Percentiles rank a stretch among this genome's conserved stretches.
Conservation (phyloP, 2,888 invertebrate species). For the Leucophenga maculata region DNA sequence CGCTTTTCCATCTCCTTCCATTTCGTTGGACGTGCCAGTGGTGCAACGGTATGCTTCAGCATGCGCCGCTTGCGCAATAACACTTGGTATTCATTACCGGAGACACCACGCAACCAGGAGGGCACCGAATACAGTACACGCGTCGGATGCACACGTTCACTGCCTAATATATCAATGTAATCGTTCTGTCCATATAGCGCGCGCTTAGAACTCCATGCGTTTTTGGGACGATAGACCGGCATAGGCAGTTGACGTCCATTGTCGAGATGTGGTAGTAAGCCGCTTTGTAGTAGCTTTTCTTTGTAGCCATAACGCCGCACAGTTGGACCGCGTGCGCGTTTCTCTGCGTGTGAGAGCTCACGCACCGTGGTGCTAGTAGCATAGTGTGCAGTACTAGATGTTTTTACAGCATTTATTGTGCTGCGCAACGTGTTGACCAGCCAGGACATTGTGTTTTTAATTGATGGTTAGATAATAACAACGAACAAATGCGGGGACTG, state of each 20-base stretch:
- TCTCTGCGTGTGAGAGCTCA: constrained; percentile 75
- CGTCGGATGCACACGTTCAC: constrained; percentile 86
- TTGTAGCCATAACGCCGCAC: constrained; percentile 78
- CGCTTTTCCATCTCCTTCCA: constrained; percentile 84
- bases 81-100: constrained; percentile 87
- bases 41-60: constrained; percentile 75
- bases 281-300: constrained; percentile 79
- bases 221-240: constrained; percentile 81
- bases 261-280: constrained; percentile 80
- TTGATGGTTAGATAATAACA: constrained; percentile 53
- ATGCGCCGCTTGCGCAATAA: constrained; percentile 81
- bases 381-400: background rate
- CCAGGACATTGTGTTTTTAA: constrained; percentile 53
- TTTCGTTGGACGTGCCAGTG: constrained; percentile 81
- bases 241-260: constrained; percentile 76
- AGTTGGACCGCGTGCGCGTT: constrained; percentile 74
- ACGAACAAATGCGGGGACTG: too few relatives aligned
- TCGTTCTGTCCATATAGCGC: constrained; percentile 96
- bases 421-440: constrained; percentile 46
- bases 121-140: constrained; percentile 89
- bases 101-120: constrained; percentile 90
- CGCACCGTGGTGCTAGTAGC: constrained; percentile 72
- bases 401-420: constrained; percentile 3
- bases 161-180: constrained; percentile 95
- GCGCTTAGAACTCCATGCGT: constrained; percentile 83